Conservation (phyloP, 2,113 vertebrate genomes). For the Chlamydotis undulata region DNA sequence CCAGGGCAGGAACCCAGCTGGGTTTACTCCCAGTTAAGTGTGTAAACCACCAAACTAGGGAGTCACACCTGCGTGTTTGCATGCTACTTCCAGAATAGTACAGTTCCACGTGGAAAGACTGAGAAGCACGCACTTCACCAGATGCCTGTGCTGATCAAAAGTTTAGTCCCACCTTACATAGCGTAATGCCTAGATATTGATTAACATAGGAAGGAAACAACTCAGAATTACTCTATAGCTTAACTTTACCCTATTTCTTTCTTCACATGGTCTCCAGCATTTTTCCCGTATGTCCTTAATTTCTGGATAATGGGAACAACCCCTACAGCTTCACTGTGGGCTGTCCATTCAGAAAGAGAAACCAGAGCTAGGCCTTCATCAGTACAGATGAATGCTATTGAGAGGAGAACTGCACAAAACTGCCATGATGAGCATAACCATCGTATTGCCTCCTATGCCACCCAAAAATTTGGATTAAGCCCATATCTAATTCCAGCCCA, state of each 20-base stretch:
- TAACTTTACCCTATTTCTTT: not conserved
- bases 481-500: not conserved
- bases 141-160: not conserved
- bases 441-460: not conserved
- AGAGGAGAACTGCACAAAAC: not conserved
- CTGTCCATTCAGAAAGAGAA: not conserved
- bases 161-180: not conserved
- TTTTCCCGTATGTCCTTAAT: not conserved
- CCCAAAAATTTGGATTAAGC: not conserved
- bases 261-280: not conserved
- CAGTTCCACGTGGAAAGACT: not conserved
- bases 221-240: not conserved
- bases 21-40: not conserved
- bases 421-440: not conserved
- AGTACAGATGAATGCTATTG: not conserved
- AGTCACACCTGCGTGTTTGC: not conserved
- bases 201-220: not conserved
- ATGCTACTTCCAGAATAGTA: not conserved
- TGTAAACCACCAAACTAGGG: not conserved
- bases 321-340: not conserved
- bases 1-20: not conserved
- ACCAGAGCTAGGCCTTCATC: not conserved
- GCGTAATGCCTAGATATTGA: not conserved
- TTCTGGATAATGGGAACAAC: not conserved
- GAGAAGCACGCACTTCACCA: not conserved